Base-by-base conservation (phyloP, 2,113 vertebrate genomes). In the Pionites leucogaster region DNA sequence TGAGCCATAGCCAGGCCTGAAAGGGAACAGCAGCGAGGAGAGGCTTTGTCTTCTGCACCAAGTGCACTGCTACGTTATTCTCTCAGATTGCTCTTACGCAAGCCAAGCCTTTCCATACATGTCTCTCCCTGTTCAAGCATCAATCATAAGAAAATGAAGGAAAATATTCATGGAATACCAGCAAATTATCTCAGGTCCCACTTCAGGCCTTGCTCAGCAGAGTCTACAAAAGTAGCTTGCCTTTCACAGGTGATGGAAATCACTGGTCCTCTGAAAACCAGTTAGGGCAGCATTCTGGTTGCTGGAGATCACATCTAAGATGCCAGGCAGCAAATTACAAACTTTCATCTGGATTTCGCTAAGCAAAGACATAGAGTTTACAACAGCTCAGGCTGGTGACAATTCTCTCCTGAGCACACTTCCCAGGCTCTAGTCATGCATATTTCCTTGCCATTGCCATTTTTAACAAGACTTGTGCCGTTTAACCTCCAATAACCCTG, bases 341-440 rank as follows among this genome's bases (percentile, higher is more conserved):
- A 35, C 82, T 91, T 86, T 44, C 82, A 78, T 31, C 12, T 67
- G 57, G 19, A 71, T 71, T 62, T 86, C 41, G 63, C 28, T 50
- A 78, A 77, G 46, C 29, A 55, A 70, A 86, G 46, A 50, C 28
- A 4, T 29, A 67, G 46, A 78, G 53, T 27, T 67, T 44, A 62
- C 59, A 82, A n/a, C 35, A 57, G 28, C 35, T 63, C 20, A 28
- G 41, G 28, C 27, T 82, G 71, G 17, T 50, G 46, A 28, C 50
- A 74, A 68, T 41, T 91, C 10, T 17, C 11, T 67, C 60, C 33
- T 17, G 24, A 85, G 49, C 28, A 7, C n/a, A 49, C 46, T 53
- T 77, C 49, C 44, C 41, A 57, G 0, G 33, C 41, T 25, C 52
- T 44, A 1, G 11, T 64, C 55, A 44, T 1, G 10, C 7, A 0